Conservation (phyloP, 2,797 vertebrate species). For the Esox masquinongy region DNA sequence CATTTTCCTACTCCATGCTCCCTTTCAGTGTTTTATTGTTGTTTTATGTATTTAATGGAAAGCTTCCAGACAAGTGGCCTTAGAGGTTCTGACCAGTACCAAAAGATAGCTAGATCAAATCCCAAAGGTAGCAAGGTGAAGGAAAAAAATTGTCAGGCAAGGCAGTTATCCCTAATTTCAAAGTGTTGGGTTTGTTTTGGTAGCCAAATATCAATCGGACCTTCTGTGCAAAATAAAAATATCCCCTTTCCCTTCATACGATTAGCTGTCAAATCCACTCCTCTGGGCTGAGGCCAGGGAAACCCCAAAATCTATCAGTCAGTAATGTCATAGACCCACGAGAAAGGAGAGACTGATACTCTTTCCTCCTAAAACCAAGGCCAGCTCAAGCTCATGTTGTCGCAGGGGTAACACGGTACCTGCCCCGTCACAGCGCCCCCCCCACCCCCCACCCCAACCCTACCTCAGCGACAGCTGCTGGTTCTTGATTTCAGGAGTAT, state of each 20-base stretch:
- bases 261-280: neutral
- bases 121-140: too few species aligned
- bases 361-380: neutral
- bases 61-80: neutral
- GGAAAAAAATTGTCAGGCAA: too few species aligned
- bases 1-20: neutral
- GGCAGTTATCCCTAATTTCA: too few species aligned
- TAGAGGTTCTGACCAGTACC: neutral
- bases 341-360: neutral
- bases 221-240: too few species aligned
- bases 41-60: neutral
- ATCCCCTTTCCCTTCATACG: too few species aligned
- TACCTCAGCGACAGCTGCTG: slow-evolving; percentile 37
- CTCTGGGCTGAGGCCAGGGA: neutral
- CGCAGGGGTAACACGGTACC: slow-evolving; percentile 2
- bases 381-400: slow-evolving; percentile 19
- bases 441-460: slow-evolving; percentile 49
- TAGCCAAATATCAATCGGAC: too few species aligned
- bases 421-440: slow-evolving; percentile 2
- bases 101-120: too few species aligned
- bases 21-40: slow-evolving; percentile 10
- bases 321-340: neutral
- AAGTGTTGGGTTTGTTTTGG: too few species aligned
- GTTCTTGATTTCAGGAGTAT: slow-evolving; percentile 61
- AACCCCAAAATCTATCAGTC: neutral